Evolutionary conservation across 2,888 invertebrate species (phyloP), one percentile per base, ranked within the genome.

Genomic region (Omphaloscelis lunosa): DNA sequence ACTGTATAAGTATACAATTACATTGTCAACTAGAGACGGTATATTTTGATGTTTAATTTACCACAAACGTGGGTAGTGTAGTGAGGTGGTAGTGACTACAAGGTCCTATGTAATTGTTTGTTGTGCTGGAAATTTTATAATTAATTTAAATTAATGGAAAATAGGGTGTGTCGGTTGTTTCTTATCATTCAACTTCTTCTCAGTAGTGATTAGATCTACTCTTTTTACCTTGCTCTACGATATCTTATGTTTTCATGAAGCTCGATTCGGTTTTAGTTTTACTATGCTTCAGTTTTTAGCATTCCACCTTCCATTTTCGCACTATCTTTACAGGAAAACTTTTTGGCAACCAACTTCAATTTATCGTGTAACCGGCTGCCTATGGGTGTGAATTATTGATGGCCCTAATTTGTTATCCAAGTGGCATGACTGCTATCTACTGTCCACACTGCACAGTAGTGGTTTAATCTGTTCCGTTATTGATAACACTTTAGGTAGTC

Each of bases 401-500:
- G 88, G n/a, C 88, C 88, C 84, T 85, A 88, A 84, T 87, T 82
- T 81, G 75, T 75, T 91, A 90, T 90, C 90, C 81, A 80, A 84
- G 85, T 89, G 84, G 81, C 82, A 81, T 87, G 86, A 86, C 85
- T 81, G 79, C 41, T 85, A 77, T 83, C 79, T 77, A n/a, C n/a
- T 27, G 63, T 66, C 79, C 41, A 34, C 39, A 65, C 45, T 45
- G 48, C 51, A 73, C 69, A 70, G 82, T 84, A 88, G 88, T 86
- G 88, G 87, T 76, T 85, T 90, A 92, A 92, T 92, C 91, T 89
- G 87, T 92, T 89, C 89, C 89, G 89, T 82, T 85, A 77, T 70
- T 84, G 89, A 91, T 92, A 91, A 77, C 74, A 75, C 82, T 82
- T 82, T 86, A 78, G 87, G 41, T 86, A 89, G 89, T 88, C 86